Conservation (phyloP, 2,888 invertebrate species). For the Caradrina clavipalpis region DNA sequence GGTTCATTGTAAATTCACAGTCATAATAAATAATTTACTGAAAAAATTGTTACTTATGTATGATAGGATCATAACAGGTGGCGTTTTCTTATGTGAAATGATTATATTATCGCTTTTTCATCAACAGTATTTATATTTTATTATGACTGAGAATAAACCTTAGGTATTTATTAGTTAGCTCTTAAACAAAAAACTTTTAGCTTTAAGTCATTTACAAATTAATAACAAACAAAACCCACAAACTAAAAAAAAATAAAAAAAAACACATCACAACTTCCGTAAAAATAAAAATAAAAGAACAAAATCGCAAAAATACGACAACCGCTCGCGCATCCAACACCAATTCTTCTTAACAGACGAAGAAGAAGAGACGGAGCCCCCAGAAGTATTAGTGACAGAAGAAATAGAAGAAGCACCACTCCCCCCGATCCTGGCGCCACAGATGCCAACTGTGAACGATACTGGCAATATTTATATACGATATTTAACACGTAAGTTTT, state of each 20-base stretch:
- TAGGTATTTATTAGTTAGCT: too few species aligned
- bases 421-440: slow-evolving; percentile 69
- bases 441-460: slow-evolving; percentile 79
- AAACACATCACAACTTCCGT: slow-evolving; percentile 28
- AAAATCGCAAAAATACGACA: slow-evolving; percentile 83
- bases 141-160: slow-evolving; percentile 10
- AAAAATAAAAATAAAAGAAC: slow-evolving; percentile 10
- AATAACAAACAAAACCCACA: background rate
- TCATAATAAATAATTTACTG: slow-evolving; percentile 7
- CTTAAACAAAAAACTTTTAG: background rate
- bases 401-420: slow-evolving; percentile 60
- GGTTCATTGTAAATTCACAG: slow-evolving; percentile 34
- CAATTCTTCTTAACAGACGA: slow-evolving; percentile 82
- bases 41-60: background rate
- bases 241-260: background rate
- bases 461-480: slow-evolving; percentile 82
- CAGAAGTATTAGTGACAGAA: slow-evolving; percentile 72
- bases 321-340: slow-evolving; percentile 77
- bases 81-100: background rate
- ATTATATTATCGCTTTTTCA: too few species aligned
- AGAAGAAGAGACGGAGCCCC: slow-evolving; percentile 82
- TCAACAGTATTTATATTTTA: background rate
- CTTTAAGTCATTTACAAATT: background rate
- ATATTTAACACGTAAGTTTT: slow-evolving; percentile 88
- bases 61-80: too few species aligned